Evolutionary conservation across 1,140 invertebrate species (phyloP).

Genomic region (Euglossa dilemma): DNA sequence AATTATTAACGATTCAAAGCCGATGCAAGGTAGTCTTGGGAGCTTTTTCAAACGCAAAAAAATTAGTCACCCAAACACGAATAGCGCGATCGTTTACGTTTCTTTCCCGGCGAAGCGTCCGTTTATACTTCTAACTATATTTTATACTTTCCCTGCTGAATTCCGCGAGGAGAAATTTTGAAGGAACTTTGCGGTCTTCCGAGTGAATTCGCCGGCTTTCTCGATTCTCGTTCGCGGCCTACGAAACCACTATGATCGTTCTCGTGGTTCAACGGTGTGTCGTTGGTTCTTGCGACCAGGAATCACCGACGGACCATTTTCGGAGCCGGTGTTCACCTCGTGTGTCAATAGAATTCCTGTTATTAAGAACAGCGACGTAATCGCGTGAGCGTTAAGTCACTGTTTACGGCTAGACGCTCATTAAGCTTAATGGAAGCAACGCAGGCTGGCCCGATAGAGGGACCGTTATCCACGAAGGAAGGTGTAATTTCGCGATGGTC

Average conservation of each 20-base stretch:
- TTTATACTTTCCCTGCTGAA: conserved; percentile 42
- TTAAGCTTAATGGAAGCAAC: conserved; percentile 8
- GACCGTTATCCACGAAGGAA: conserved; percentile 25
- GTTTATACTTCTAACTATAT: conserved; percentile 19
- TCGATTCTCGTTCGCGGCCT: background rate
- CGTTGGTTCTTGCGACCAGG: background rate
- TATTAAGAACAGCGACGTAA: background rate
- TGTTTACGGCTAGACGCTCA: conserved; percentile 7
- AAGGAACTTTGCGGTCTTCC: background rate
- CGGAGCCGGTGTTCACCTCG: background rate
- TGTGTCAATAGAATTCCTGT: background rate
- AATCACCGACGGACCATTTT: background rate
- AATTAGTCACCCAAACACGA: background rate
- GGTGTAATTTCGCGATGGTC: conserved; percentile 9
- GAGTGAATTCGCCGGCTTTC: conserved; percentile 27
- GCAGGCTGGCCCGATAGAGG: no score
- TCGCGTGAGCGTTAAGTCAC: background rate
- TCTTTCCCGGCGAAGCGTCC: background rate
- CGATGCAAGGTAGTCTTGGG: background rate
- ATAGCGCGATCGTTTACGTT: background rate
- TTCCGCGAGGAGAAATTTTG: conserved; percentile 39
- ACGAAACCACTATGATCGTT: background rate
- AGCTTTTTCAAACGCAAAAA: background rate
- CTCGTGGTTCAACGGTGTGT: background rate
- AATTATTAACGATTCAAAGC: no score